Base-by-base conservation (phyloP, 2,888 invertebrate species). In the Dynastes maya region DNA sequence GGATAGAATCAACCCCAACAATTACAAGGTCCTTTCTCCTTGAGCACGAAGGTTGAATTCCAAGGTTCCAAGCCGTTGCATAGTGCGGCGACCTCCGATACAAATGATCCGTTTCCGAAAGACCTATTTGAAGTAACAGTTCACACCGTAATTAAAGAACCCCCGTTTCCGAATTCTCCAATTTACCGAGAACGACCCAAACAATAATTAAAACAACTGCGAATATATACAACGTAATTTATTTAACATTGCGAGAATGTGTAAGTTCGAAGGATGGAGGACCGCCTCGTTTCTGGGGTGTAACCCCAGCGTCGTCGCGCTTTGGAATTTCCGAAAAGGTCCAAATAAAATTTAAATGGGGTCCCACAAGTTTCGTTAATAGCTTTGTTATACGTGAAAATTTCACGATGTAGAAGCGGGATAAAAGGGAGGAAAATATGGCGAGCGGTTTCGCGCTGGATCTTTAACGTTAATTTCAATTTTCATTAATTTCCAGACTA, bases 151-250 rank as follows among this genome's bases (percentile, higher is more conserved):
- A 68, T 68, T 68, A 68, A 68, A 27, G 68, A 68, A 51, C 51
- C 65, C 68, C 29, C 49, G 68, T 68, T 68, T 68, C 68, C 68
- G 68, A 68, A 68, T 68, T 68, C 68, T 68, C 68, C 68, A 68
- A 68, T 68, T 68, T 68, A 68, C 68, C 68, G 68, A 68, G 51
- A 68, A 68, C 68, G 51, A 68, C 68, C 51, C 68, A 29, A 68
- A 68, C 68, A 68, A 68, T 68, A 68, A 68, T 68, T 68, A 68
- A 68, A 68, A 68, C 68, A 68, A 68, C 68, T 68, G 29, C 68
- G 51, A 51, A 68, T 68, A 68, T 68, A 68, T 68, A 68, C 51
- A 68, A 22, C 49, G 68, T 68, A 68, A 51, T 68, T 68, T 68
- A 68, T 68, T 68, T 68, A 68, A 51, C 68, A 68, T 68, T 68